phyloP scores from a whole-genome alignment of 2,797 vertebrate genomes.

The Labeo calbasu region DNA sequence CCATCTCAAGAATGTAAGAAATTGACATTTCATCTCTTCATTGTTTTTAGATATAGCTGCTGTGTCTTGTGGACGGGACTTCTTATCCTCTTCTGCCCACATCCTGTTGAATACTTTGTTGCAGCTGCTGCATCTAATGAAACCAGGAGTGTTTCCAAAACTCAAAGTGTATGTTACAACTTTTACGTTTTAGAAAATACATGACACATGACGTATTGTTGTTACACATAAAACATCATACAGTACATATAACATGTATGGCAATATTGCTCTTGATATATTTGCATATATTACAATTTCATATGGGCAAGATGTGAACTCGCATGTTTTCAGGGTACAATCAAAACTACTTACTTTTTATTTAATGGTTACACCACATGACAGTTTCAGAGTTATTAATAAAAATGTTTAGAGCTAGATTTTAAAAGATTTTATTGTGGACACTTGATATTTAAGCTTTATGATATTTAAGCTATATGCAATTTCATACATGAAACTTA shows the following conservation, averaged over 20 bases:
- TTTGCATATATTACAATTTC: neutral
- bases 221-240: too few relatives aligned
- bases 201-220: too few relatives aligned
- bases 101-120: slow-evolving; percentile 86
- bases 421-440: neutral
- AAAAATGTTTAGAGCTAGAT: neutral
- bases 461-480: neutral
- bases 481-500: neutral
- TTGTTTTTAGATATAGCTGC: slow-evolving; percentile 86
- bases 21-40: neutral
- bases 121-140: slow-evolving; percentile 85
- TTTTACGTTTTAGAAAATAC: neutral
- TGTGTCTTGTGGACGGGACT: slow-evolving; percentile 87
- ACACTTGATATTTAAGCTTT: too few relatives aligned
- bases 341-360: neutral
- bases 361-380: neutral
- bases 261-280: neutral
- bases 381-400: neutral
- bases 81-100: slow-evolving; percentile 82
- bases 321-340: neutral
- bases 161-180: slow-evolving; percentile 88
- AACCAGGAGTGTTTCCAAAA: slow-evolving; percentile 84
- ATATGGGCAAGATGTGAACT: neutral
- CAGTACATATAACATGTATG: too few relatives aligned
- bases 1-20: neutral